Percentiles rank a stretch among this genome's conserved stretches.
phyloP scores from a whole-genome alignment of 2,888 invertebrate species.

The Pollenia angustigena region DNA sequence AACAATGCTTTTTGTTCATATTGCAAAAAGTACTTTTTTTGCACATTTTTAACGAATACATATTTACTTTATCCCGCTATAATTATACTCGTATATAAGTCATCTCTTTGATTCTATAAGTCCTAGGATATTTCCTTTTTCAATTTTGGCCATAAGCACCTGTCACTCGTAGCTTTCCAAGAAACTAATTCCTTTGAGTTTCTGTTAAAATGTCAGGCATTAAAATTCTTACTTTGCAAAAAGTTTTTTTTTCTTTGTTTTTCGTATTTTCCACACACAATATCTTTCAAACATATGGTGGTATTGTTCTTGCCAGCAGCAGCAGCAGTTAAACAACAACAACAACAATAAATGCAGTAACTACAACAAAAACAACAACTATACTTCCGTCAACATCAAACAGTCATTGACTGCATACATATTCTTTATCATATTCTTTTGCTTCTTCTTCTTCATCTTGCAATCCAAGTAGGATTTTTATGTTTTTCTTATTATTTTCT shows the following conservation, averaged over 20 bases:
- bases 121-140: neutral
- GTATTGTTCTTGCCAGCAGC: conserved; percentile 42
- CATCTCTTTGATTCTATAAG: no score
- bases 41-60: no score
- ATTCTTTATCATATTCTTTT: neutral
- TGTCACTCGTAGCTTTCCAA: conserved; percentile 21
- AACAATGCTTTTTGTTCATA: no score
- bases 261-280: neutral
- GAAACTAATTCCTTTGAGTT: conserved; percentile 41
- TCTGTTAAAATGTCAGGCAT: conserved; percentile 42
- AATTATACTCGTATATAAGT: no score
- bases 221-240: conserved; percentile 40
- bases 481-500: conserved; percentile 13
- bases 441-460: neutral
- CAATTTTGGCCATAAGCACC: neutral
- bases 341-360: conserved; percentile 10
- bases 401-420: conserved; percentile 62
- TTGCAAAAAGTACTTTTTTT: no score
- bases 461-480: conserved; percentile 28
- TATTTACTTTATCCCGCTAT: no score
- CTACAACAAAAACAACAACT: conserved; percentile 31
- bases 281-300: conserved; percentile 44
- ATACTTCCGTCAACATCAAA: conserved; percentile 69
- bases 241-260: conserved; percentile 33
- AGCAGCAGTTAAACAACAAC: neutral